Percentiles rank a stretch among this genome's conserved stretches.
Evolutionary conservation across 2,888 invertebrate species (phyloP).

Genomic region (Leucophenga montana): DNA sequence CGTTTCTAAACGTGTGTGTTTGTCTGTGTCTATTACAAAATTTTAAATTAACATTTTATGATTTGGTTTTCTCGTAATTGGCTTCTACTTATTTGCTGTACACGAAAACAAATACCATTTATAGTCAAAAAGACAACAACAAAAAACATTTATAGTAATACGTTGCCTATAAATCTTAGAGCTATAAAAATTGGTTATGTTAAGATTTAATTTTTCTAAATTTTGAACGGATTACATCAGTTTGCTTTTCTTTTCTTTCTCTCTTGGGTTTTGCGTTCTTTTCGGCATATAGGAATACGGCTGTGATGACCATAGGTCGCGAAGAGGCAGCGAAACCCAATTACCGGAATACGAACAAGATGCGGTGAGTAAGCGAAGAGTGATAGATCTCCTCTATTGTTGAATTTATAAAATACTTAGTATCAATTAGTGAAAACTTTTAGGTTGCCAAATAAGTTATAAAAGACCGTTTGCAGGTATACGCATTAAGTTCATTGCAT

Average conservation of each 20-base stretch:
- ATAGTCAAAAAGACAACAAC: no score
- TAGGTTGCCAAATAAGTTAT: no score
- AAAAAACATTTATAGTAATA: conserved; percentile 26
- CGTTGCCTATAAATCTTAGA: neutral
- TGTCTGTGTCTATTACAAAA: neutral
- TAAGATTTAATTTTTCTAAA: conserved; percentile 9
- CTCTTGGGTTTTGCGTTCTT: conserved; percentile 26
- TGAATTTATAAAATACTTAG: neutral
- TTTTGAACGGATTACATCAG: conserved; percentile 17
- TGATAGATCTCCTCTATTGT: neutral
- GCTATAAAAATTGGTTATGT: neutral
- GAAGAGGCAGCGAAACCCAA: conserved; percentile 73
- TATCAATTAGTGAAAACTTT: no score
- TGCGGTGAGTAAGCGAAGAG: conserved; percentile 69
- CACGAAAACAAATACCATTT: conserved; percentile 30
- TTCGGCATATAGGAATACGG: conserved; percentile 71
- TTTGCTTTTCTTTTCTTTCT: conserved; percentile 29
- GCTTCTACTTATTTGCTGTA: conserved; percentile 56
- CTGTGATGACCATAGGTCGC: conserved; percentile 73
- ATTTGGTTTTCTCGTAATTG: conserved; percentile 53
- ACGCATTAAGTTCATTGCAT: no score
- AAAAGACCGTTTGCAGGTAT: no score
- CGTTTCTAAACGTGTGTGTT: conserved; percentile 16
- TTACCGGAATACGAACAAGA: conserved; percentile 73
- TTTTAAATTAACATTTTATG: conserved; percentile 31